Evolutionary conservation across 1,140 invertebrate species (phyloP), one percentile per base, ranked within the genome.

Genomic region (Brachionus koreanus): DNA sequence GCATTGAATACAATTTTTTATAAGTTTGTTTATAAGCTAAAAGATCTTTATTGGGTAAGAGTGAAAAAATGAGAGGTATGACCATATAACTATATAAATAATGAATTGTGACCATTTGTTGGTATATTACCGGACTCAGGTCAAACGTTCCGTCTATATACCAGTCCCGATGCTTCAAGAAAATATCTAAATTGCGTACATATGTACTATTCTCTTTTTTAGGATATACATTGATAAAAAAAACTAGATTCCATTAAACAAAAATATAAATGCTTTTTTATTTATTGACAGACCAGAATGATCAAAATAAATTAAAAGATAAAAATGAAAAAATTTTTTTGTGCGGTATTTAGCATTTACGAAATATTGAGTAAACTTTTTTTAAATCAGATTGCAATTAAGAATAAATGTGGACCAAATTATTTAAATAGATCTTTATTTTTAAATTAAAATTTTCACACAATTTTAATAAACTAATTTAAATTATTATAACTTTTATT

Each of bases 401-500:
- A 57, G 19, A 57, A 57, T 57, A 57, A 57, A 57, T 57, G 9
- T 57, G 49, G 49, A 57, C 49, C 9, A 57, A 57, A 57, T 57
- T 3, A 57, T 57, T 57, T 57, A 57, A 57, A 57, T 57, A 57
- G 49, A 25, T 57, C 19, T 57, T 57, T 57, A 57, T 57, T 57
- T 57, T 57, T 19, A 57, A 57, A 19, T 57, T 19, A 57, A 57
- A 57, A 19, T 57, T 57, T 57, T 16, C 49, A 57, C 49, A 57
- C 49, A 57, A 57, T 19, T 57, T 57, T 57, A 57, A 57, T 57
- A 57, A 57, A 57, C 49, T 57, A 57, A 57, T 57, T 57, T 57
- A 57, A 57, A 57, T 57, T 57, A 57, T 57, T 57, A 57, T 57
- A 57, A 57, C 49, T 57, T 57, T 57, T 57, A 57, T 57, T 57